Evolutionary conservation across 2,113 vertebrate species (phyloP), one percentile per base, ranked within the genome.

Genomic region (western clawed frog (Xenopus tropicalis)): DNA sequence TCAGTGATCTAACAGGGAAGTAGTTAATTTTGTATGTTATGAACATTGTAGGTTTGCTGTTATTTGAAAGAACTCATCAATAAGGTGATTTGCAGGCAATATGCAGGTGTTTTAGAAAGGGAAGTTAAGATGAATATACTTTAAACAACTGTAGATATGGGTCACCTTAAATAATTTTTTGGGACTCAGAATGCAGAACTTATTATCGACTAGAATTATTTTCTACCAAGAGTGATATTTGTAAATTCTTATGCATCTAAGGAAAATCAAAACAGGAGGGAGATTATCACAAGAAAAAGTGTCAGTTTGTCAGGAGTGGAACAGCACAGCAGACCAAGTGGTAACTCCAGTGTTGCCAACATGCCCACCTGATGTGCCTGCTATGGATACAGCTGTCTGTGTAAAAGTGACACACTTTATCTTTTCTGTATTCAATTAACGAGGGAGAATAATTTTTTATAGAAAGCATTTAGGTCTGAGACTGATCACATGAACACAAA

Each of bases 191-290:
- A 9, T 37, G 29, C 29, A 1, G 29, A 37, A 37, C 29, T 3
- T 37, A 3, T 2, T 9, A 37, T 7, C 3, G 29, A 37, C 29
- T 37, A 37, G 29, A 37, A 37, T 37, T 37, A 29, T 37, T 37
- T 37, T 37, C 29, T 9, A 37, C 29, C 29, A 37, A 7, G 3
- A 37, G 29, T 37, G 29, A 6, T 37, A 37, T 37, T 1, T 77
- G 70, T 57, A 79, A 69, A 80, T 79, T 77, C 65, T 67, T 79
- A 42, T 1, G 67, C 81, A 77, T 81, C 79, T 37, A 80, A 82
- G 78, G 44, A 61, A 37, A 78, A 81, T 58, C 74, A 66, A 80
- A 79, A 82, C 56, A 69, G 78, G 77, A 83, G 71, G 71, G 71
- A 74, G 81, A 44, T 63, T 78, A 68, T 0, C 61, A 0, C 61